Percentiles rank a stretch among this genome's conserved stretches.
Evolutionary conservation across 64 coral and sea anemone species (phyloP).

Genomic region (Porites lutea): DNA sequence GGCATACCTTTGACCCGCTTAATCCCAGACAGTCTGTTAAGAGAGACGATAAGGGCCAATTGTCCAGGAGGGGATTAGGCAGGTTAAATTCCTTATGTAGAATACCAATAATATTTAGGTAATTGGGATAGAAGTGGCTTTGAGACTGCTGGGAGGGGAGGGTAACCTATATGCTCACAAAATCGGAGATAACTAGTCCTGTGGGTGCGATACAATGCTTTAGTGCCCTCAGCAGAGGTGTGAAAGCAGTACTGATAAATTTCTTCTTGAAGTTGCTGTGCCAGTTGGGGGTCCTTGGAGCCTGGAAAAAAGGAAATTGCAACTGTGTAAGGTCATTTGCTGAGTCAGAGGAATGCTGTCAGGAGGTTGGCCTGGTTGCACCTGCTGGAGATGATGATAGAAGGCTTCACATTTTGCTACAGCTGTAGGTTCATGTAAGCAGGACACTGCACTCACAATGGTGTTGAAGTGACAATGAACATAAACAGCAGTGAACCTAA

Average conservation of each 20-base stretch:
- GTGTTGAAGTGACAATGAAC: neutral
- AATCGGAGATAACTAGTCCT: too few species aligned
- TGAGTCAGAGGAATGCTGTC: too few species aligned
- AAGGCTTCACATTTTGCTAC: neutral
- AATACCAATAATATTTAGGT: too few species aligned
- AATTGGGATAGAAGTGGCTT: constrained; percentile 1
- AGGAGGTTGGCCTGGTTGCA: neutral
- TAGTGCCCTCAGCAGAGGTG: too few species aligned
- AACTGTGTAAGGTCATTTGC: too few species aligned
- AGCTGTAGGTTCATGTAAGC: neutral
- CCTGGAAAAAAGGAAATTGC: neutral
- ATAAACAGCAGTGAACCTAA: neutral
- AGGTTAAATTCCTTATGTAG: too few species aligned
- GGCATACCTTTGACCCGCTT: constrained; percentile 27
- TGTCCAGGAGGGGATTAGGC: constrained; percentile 17
- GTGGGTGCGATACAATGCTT: too few species aligned
- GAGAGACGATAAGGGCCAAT: constrained; percentile 27
- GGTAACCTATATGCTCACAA: too few species aligned
- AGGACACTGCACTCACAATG: too few species aligned
- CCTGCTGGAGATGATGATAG: too few species aligned
- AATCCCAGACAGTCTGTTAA: constrained; percentile 2
- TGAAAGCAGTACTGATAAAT: too few species aligned
- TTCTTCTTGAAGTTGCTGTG: too few species aligned
- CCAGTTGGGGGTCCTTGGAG: neutral
- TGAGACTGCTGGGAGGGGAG: neutral